Percentiles rank a stretch among this genome's conserved stretches.
Conservation (phyloP, 2,113 vertebrate genomes). For the Zapornia atra region DNA sequence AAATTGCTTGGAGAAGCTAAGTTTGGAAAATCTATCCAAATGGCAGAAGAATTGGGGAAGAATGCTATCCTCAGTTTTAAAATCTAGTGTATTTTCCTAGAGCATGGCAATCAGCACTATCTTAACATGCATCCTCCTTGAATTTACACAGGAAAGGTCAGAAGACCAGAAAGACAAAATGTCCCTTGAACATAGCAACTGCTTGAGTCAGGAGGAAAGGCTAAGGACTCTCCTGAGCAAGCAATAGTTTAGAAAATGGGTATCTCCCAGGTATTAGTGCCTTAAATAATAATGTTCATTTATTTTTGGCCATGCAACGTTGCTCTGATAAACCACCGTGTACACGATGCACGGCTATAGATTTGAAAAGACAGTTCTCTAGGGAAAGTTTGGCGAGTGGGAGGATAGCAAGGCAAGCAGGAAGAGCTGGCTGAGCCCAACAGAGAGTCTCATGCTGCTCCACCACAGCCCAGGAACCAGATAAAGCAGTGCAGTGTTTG, state of each 20-base stretch:
- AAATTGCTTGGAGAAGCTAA: neutral
- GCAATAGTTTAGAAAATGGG: neutral
- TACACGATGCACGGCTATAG: accelerated
- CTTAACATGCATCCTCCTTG: neutral
- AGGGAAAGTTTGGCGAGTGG: accelerated
- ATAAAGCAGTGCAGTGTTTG: neutral
- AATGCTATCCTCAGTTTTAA: neutral
- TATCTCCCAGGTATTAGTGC: neutral
- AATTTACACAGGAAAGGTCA: neutral
- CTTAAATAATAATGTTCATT: accelerated
- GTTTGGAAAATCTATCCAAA: neutral
- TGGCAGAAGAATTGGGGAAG: neutral
- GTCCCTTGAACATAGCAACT: neutral
- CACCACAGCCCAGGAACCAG: neutral
- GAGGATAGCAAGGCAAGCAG: neutral
- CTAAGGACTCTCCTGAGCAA: neutral
- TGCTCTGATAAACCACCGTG: neutral
- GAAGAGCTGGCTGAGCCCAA: neutral
- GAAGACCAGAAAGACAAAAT: neutral
- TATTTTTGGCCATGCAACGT: neutral
- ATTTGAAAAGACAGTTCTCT: neutral
- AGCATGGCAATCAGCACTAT: neutral
- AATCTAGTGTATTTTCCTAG: neutral
- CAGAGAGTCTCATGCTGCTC: accelerated
- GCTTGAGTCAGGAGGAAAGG: neutral